Conservation (phyloP, 23 tunicate species). For the Halocynthia roretzi region DNA sequence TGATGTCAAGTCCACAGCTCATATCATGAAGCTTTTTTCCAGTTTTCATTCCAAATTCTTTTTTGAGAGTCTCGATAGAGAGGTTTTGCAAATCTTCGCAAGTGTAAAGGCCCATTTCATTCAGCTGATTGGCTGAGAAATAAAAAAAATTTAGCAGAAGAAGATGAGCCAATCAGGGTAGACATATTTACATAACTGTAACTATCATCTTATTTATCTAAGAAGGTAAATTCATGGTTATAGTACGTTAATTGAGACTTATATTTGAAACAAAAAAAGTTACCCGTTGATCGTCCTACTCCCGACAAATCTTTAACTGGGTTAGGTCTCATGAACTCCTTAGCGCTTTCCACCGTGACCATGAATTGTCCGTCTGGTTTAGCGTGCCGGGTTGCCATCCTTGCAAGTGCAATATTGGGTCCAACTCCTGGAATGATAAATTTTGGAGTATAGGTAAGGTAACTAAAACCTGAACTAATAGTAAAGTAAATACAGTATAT, state of each 20-base stretch:
- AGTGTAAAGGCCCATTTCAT: slow-evolving; percentile 43
- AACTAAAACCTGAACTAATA: not conserved
- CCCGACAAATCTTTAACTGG: slow-evolving; percentile 83
- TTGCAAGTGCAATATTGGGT: slow-evolving; percentile 77
- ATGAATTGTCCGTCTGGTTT: slow-evolving; percentile 80
- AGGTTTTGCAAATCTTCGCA: slow-evolving; percentile 61
- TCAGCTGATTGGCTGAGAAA: slow-evolving; percentile 40
- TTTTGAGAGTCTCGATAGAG: slow-evolving; percentile 22
- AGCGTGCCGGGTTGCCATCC: slow-evolving; percentile 77
- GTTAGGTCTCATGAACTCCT: slow-evolving; percentile 38
- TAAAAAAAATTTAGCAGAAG: no score
- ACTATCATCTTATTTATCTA: no score
- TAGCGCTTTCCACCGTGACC: slow-evolving; percentile 33
- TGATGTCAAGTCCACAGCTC: slow-evolving; percentile 58
- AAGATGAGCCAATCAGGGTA: no score
- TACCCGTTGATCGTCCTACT: slow-evolving; percentile 77
- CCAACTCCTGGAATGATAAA: slow-evolving; percentile 56
- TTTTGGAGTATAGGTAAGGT: not conserved
- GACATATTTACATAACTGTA: no score
- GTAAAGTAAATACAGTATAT: not conserved
- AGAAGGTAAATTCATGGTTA: no score
- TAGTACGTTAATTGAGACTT: not conserved
- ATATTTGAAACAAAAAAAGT: not conserved
- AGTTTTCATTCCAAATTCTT: slow-evolving; percentile 82
- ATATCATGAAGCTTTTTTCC: slow-evolving; percentile 64